Evolutionary conservation across 2,888 invertebrate species (phyloP).

Genomic region (Drosophila histrio): DNA sequence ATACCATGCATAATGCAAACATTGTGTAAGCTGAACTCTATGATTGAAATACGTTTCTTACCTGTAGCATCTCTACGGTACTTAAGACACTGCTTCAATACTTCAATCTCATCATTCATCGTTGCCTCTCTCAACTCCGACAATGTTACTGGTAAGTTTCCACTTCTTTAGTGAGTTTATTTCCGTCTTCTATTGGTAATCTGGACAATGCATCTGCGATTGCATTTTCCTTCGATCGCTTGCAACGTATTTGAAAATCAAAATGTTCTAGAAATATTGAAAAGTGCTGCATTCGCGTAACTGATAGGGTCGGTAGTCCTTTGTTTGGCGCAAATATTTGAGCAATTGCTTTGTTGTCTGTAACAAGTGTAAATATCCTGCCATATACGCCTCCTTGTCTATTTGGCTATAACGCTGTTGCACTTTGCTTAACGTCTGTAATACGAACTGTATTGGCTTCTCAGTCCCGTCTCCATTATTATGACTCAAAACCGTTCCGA

Average conservation of each 20-base stretch:
- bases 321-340: no score
- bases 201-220: not conserved
- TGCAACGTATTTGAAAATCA: not conserved
- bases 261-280: not conserved
- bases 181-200: not conserved
- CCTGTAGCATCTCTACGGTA: not conserved
- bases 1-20: not conserved
- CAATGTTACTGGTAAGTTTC: not conserved
- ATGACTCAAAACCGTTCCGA: not conserved
- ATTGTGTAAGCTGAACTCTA: not conserved
- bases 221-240: not conserved
- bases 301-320: no score
- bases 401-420: not conserved
- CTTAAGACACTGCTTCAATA: not conserved
- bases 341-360: no score
- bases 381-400: not conserved
- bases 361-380: not conserved
- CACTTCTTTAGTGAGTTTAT: not conserved
- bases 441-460: not conserved
- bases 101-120: not conserved
- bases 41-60: not conserved
- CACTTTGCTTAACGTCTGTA: not conserved
- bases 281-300: not conserved
- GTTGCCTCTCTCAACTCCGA: not conserved
- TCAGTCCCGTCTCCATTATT: not conserved